phyloP scores from a whole-genome alignment of 2,797 vertebrate genomes.

The Taeniopygia guttata region DNA sequence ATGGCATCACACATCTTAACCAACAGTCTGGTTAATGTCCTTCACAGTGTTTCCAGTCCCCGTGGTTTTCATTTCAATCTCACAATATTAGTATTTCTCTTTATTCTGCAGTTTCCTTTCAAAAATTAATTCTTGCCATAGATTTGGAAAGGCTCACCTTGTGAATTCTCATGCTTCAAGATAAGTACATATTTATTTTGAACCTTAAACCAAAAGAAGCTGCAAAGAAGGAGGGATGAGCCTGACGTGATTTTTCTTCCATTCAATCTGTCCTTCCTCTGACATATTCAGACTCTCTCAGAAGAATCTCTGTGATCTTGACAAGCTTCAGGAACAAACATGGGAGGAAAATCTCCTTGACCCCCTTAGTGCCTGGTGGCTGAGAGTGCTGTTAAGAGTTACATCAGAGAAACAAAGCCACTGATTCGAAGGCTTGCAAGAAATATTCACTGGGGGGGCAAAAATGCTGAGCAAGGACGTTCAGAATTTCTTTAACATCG shows the following conservation, averaged over 20 bases:
- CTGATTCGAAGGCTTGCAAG: neutral
- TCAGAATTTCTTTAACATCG: neutral
- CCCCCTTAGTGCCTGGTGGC: neutral
- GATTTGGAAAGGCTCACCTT: neutral
- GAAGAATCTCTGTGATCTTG: neutral
- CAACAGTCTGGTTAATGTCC: neutral
- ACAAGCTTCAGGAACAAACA: neutral
- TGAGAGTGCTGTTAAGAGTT: neutral
- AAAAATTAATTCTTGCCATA: neutral
- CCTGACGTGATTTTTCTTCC: neutral
- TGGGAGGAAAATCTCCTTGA: neutral
- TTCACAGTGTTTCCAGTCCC: neutral
- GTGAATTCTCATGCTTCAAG: neutral
- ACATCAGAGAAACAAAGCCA: neutral
- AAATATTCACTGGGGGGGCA: neutral
- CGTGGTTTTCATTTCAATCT: neutral
- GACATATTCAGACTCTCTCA: neutral
- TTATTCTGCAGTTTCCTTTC: neutral
- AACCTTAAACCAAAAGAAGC: neutral
- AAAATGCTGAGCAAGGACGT: neutral
- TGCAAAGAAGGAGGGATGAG: neutral
- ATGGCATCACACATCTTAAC: neutral
- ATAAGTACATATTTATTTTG: neutral
- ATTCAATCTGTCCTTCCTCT: neutral
- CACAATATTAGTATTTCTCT: neutral